Evolutionary conservation across 2,888 invertebrate species (phyloP), one percentile per base, ranked within the genome.

Genomic region (Drosophila cracens): DNA sequence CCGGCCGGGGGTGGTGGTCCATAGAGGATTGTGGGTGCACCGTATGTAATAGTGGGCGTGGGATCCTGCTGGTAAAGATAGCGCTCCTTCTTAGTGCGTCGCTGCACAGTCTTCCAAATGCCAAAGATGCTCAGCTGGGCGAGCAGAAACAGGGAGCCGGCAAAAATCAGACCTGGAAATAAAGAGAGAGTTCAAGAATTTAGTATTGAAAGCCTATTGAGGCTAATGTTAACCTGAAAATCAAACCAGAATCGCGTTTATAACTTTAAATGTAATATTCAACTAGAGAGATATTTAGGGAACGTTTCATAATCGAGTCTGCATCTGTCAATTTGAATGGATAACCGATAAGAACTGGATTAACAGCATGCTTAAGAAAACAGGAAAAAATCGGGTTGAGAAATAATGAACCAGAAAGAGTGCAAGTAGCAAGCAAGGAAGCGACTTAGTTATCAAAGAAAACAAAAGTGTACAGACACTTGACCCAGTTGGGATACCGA

Each of bases 121-220:
- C 97, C 96, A 82, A 98, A 96, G 74, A 98, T 95, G 89, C 97
- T 96, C 92, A 98, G 94, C 94, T 98, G 98, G 48, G 96, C 97
- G 52, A 97, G 96, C 82, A 98, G 94, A 94, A 98, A 98, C 52
- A 98, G 95, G 33, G 97, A 96, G 52, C 97, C 97, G 60, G 97
- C 97, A 77, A 98, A 95, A 91, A 98, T 96, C 7, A 98, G 95
- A 81, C 98, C 98, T 86, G 95, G 0, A 70, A 78, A 29, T 46
- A 18, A 46, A 18, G 8, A 52, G 21, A 52, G 6, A 57, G 13
- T 56, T 11, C 4, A 3, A 21, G n/a, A 11, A 8, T 25, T 7
- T 1, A 18, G 10, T 40, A 10, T 10, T 40, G n/a, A n/a, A n/a
- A 2, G 10, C 3, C 13, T 21, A 21, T 21, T 1, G 13, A 46